Evolutionary conservation across 2,888 invertebrate genomes (phyloP).

Genomic region (Lasioglossum vierecki): DNA sequence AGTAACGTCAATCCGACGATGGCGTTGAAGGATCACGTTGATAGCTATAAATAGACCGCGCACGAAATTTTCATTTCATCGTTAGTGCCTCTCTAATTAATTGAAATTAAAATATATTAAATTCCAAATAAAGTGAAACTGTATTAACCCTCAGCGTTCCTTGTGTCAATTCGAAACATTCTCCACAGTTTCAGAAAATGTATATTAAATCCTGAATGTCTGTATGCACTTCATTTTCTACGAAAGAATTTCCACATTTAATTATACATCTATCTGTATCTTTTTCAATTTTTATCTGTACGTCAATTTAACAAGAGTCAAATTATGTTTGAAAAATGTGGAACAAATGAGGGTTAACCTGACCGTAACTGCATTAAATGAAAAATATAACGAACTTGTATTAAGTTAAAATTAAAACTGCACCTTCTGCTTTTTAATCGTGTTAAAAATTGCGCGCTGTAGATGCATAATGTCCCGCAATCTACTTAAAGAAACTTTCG

Average conservation of each 20-base stretch:
- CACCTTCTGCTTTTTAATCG: neutral
- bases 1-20: conserved; percentile 1
- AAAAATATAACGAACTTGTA: neutral
- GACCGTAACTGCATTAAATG: neutral
- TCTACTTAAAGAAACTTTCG: neutral
- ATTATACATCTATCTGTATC: too few species aligned
- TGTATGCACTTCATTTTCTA: too few species aligned
- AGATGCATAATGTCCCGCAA: neutral
- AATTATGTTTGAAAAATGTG: too few species aligned
- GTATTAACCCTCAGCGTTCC: neutral
- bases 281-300: too few species aligned
- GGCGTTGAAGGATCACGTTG: neutral
- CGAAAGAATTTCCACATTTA: neutral
- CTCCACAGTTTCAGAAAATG: neutral
- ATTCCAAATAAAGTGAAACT: neutral
- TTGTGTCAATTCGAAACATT: neutral
- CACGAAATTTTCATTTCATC: neutral
- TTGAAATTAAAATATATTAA: neutral
- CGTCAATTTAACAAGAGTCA: neutral
- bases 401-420: neutral
- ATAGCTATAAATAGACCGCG: neutral
- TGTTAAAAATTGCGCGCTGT: neutral
- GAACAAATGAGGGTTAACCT: neutral
- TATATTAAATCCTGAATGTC: neutral
- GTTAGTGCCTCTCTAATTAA: neutral